Base-by-base conservation (phyloP, 2,113 vertebrate species). In the Haplochromis burtoni region DNA sequence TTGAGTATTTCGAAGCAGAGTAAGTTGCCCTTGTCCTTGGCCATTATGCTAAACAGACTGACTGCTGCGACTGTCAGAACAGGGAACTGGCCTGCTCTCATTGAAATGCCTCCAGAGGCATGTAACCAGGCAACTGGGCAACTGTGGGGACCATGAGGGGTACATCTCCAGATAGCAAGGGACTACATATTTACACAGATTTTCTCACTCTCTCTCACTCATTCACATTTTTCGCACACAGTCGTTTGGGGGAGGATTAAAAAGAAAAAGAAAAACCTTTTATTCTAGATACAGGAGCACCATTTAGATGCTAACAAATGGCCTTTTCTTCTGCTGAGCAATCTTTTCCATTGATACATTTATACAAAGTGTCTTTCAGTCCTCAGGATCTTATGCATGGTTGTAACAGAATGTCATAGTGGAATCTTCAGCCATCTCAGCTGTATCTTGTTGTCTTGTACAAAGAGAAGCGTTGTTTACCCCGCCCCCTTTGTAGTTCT, bases 121-220 rank as follows among this genome's bases (percentile, higher is more conserved):
- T 86, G 95, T 96, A 94, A 94, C 95, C 91, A 95, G 86, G 95
- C 95, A 95, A 94, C 95, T 78, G 87, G 85, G 89, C 90, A 91
- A 91, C 90, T 92, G 87, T 92, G 92, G 91, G 89, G 88, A 94
- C 93, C 89, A 83, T 10, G 71, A 95, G 88, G 91, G 93, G 90
- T 78, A 82, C 85, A 88, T 90, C 80, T 92, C 90, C 71, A 80
- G 88, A 88, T 85, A 89, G 84, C 89, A 82, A 71, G 87, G 86
- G 88, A 91, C 78, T 59, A 82, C 81, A 87, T 93, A 88, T 95
- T 93, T 89, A 91, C 87, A 90, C 88, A 59, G 55, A 55, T 76
- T 81, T 78, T 78, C 81, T 84, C n/a, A 5, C 66, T 49, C 45
- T 63, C 17, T 54, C 82, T 85, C 68, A 78, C 61, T 87, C 92